phyloP scores from a whole-genome alignment of 2,888 invertebrate species.

The Dorcus parallelipipedus region DNA sequence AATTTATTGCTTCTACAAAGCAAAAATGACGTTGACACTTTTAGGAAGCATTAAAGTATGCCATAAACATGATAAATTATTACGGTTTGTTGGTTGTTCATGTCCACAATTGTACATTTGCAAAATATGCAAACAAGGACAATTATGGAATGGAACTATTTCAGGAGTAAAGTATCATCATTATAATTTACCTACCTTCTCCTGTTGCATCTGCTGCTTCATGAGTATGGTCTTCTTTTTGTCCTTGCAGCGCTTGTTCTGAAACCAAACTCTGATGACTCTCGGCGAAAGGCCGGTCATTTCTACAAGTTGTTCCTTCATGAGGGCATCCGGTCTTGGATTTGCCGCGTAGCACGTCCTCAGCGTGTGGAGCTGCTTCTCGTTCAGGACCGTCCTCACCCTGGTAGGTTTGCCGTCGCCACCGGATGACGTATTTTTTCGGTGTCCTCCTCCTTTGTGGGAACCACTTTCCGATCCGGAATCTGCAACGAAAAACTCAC shows the following conservation, averaged over 20 bases:
- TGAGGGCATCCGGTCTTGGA: conserved; percentile 96
- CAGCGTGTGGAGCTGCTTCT: conserved; percentile 95
- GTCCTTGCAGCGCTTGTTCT: conserved; percentile 96
- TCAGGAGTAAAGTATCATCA: neutral
- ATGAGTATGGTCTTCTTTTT: conserved; percentile 95
- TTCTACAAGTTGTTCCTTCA: conserved; percentile 99
- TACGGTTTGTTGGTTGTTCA: too few species aligned
- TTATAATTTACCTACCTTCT: conserved; percentile 70
- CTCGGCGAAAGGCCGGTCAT: conserved; percentile 97
- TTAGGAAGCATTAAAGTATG: too few species aligned
- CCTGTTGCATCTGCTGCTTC: conserved; percentile 97
- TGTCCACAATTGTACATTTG: too few species aligned
- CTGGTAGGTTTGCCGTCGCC: conserved; percentile 96
- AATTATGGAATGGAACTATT: too few species aligned
- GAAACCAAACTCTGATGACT: conserved; percentile 99
- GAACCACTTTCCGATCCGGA: conserved; percentile 90
- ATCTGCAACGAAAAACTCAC: conserved; percentile 57
- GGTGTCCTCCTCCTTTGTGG: conserved; percentile 67
- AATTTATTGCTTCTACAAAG: too few species aligned
- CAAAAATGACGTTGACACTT: too few species aligned
- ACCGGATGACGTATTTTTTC: conserved; percentile 45
- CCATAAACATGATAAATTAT: too few species aligned
- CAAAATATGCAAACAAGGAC: too few species aligned
- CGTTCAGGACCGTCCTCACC: conserved; percentile 97
- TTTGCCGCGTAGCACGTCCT: conserved; percentile 97